Conservation (phyloP, 2,888 invertebrate genomes). For the Ischnus inquisitorius region DNA sequence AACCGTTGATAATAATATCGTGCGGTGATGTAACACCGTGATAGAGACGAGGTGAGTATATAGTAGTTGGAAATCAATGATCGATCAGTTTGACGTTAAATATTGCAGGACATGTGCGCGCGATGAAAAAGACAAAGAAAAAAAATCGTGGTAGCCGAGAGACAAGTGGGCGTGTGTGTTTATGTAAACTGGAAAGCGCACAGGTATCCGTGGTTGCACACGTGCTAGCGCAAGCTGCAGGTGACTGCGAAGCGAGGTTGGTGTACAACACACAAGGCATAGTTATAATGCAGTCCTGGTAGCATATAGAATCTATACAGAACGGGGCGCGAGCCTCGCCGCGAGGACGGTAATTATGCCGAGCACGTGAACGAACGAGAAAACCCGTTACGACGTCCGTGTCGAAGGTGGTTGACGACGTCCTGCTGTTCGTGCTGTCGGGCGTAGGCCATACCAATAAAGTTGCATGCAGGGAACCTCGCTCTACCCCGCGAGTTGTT, state of each 20-base stretch:
- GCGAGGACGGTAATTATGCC: slow-evolving; percentile 76
- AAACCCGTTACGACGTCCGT: slow-evolving; percentile 75
- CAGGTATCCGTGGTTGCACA: slow-evolving; percentile 52
- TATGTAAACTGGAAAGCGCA: slow-evolving; percentile 18
- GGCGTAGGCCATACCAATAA: slow-evolving; percentile 45
- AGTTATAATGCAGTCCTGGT: slow-evolving; percentile 18
- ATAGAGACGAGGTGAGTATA: not conserved
- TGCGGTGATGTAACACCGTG: not conserved
- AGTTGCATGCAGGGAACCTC: slow-evolving; percentile 43
- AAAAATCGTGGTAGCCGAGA: not conserved
- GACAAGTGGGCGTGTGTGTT: slow-evolving; percentile 7
- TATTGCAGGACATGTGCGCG: slow-evolving; percentile 7
- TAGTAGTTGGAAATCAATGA: slow-evolving; percentile 11
- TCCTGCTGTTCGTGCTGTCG: slow-evolving; percentile 56
- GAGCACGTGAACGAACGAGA: slow-evolving; percentile 76
- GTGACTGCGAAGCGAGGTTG: slow-evolving; percentile 62
- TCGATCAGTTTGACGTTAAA: slow-evolving; percentile 28
- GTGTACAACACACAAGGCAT: slow-evolving; percentile 12
- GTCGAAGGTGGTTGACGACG: slow-evolving; percentile 51
- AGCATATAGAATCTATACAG: slow-evolving; percentile 46
- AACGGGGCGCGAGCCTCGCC: slow-evolving; percentile 53
- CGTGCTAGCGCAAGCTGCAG: slow-evolving; percentile 63
- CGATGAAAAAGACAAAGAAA: slow-evolving; percentile 16
- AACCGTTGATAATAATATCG: slow-evolving; percentile 24
- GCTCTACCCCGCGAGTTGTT: slow-evolving; percentile 5